These are phyloP conservation scores for Oreochromis aureus DNA, from an alignment of 2,113 vertebrate species.

Conservation along the genomic window DNA sequence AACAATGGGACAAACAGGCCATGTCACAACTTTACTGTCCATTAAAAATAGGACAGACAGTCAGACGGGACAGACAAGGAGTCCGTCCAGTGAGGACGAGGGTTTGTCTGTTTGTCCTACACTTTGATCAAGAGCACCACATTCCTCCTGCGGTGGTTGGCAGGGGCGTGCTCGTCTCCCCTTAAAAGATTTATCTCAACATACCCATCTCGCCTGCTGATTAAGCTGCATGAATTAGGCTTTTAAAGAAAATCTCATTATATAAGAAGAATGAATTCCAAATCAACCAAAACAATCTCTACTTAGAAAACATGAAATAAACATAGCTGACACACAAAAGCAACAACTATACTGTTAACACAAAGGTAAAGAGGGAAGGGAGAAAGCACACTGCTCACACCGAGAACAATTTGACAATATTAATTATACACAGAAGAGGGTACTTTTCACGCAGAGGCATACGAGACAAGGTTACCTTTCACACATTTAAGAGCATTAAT, in stretches of 20 bases:
- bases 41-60: not conserved
- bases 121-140: not conserved
- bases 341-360: not conserved
- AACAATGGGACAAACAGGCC: slow-evolving; percentile 9
- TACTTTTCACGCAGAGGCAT: not conserved
- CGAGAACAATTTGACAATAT: not conserved
- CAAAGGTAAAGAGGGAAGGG: not conserved
- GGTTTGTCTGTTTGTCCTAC: not conserved
- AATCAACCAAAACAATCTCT: not conserved
- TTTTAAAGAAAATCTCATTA: not conserved
- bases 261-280: not conserved
- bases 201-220: not conserved
- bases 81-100: not conserved
- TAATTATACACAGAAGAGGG: not conserved
- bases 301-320: not conserved
- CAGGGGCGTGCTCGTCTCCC: not conserved
- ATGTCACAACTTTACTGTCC: not conserved
- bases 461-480: not conserved
- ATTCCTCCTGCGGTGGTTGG: not conserved
- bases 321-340: not conserved
- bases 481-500: not conserved
- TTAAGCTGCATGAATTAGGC: not conserved
- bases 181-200: not conserved
- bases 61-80: not conserved
- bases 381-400: not conserved